These are phyloP conservation scores for Sepiola atlantica DNA, from an alignment of 2,888 invertebrate species.

Conservation along the genomic window DNA sequence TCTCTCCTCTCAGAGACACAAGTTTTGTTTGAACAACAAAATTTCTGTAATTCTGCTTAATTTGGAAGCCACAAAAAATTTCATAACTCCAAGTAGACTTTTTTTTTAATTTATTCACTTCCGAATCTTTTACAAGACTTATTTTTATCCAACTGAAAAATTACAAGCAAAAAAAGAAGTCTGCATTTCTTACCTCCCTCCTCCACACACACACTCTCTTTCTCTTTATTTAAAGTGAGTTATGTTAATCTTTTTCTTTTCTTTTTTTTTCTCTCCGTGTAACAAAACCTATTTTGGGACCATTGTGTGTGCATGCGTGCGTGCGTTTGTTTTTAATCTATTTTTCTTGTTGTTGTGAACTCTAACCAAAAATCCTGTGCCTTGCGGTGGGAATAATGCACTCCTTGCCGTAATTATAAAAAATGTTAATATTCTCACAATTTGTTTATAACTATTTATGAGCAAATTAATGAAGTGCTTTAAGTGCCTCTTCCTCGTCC, in stretches of 20 bases:
- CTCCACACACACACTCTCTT: too few species aligned
- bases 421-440: constrained; percentile 32
- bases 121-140: neutral
- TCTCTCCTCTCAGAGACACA: neutral
- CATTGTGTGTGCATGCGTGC: neutral
- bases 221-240: neutral
- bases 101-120: too few species aligned
- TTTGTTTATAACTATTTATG: neutral
- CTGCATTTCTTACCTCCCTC: neutral
- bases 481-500: constrained; percentile 32
- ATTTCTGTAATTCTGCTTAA: neutral
- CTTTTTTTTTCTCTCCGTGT: neutral
- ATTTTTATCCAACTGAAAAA: neutral
- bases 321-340: neutral
- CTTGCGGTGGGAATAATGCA: constrained; percentile 14
- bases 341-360: constrained; percentile 32
- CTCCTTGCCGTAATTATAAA: neutral
- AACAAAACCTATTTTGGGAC: neutral
- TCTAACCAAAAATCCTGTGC: constrained; percentile 5
- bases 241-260: neutral
- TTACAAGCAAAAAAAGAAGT: neutral
- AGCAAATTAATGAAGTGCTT: constrained; percentile 19
- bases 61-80: neutral
- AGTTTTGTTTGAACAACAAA: neutral
- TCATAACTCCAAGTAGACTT: neutral